Base-by-base conservation (phyloP, 2,113 vertebrate genomes). In the Microcebus lehilahytsara region DNA sequence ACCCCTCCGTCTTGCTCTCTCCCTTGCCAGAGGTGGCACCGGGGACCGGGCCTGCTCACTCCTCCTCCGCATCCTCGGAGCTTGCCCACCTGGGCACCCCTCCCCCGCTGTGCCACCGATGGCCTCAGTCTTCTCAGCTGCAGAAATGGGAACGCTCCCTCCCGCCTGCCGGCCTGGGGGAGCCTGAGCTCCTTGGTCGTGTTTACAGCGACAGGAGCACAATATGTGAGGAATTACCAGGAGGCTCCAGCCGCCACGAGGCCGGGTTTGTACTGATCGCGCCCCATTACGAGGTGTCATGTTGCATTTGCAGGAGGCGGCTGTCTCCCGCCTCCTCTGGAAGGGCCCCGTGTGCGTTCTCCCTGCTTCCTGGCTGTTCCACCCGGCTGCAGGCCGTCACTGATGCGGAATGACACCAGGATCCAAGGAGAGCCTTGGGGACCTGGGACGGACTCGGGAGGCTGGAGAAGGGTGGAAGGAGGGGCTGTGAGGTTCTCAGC, bases 161-260 rank as follows among this genome's bases (percentile, higher is more conserved):
- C 20, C 0, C 9, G 37, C 37, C 9, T 3, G 11, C 46, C 13
- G 66, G 66, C 74, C 0, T 1, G 34, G 23, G 0, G 53, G 58
- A 51, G 60, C 86, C 51, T 2, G 46, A 42, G 46, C 22, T 56
- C 46, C 69, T 81, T 49, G 49, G 49, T 5, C 1, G 11, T 84
- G n/a, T 91, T 85, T 93, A 69, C 85, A 42, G 93, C 25, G 58
- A 95, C 84, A 62, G 0, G 74, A 91, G 9, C 46, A 42, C 96
- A 96, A 87, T 84, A 78, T 96, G 96, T 77, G 62, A 79, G 84
- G 96, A 74, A 92, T 96, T 87, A 89, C 49, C 1, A 25, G 72
- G 92, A 84, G 90, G 40, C 10, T 71, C 12, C 0, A 0, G 77
- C 60, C 0, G 27, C 96, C 0, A 20, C 0, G 0, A 53, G 88